Percentiles rank a stretch among this genome's conserved stretches.
phyloP scores from a whole-genome alignment of 64 coral and sea anemone genomes.

The Platygyra sinensis region DNA sequence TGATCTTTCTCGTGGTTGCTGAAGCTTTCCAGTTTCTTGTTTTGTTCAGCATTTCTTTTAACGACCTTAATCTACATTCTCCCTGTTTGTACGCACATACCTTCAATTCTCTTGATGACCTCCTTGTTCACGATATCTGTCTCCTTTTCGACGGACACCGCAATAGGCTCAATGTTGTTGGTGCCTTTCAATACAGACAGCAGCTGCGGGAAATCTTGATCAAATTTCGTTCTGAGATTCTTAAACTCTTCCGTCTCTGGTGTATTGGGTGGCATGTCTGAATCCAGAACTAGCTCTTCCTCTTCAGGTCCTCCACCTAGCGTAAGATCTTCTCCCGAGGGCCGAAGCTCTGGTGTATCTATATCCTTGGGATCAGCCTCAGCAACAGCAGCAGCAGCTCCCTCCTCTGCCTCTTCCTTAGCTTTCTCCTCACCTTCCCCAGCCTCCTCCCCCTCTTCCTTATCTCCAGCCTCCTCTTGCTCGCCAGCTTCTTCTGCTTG shows the following conservation, averaged over 20 bases:
- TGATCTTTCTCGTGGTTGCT: too few species aligned
- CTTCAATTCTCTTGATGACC: constrained; percentile 79
- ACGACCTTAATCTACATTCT: too few species aligned
- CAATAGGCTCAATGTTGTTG: constrained; percentile 78
- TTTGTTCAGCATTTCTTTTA: not conserved
- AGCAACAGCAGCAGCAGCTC: not conserved
- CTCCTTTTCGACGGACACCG: constrained; percentile 63
- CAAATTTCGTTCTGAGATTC: constrained; percentile 50
- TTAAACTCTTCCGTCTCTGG: constrained; percentile 89
- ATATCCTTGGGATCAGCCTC: constrained; percentile 44
- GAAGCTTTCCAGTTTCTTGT: too few species aligned
- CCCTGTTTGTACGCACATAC: not conserved
- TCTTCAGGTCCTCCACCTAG: constrained; percentile 3
- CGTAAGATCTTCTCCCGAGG: constrained; percentile 51
- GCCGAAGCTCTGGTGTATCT: constrained; percentile 38
- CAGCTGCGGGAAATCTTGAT: constrained; percentile 79
- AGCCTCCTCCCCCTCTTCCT: constrained; percentile 50
- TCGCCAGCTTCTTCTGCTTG: constrained; percentile 54
- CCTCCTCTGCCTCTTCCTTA: constrained; percentile 46
- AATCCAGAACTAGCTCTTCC: constrained; percentile 62
- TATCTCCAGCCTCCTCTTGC: constrained; percentile 18
- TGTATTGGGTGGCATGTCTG: constrained; percentile 61
- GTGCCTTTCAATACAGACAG: constrained; percentile 87
- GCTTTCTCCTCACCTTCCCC: constrained; percentile 23
- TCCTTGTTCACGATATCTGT: constrained; percentile 30